Evolutionary conservation across 1,140 invertebrate genomes (phyloP), one percentile per base, ranked within the genome.

Genomic region (Colletes latitarsis): DNA sequence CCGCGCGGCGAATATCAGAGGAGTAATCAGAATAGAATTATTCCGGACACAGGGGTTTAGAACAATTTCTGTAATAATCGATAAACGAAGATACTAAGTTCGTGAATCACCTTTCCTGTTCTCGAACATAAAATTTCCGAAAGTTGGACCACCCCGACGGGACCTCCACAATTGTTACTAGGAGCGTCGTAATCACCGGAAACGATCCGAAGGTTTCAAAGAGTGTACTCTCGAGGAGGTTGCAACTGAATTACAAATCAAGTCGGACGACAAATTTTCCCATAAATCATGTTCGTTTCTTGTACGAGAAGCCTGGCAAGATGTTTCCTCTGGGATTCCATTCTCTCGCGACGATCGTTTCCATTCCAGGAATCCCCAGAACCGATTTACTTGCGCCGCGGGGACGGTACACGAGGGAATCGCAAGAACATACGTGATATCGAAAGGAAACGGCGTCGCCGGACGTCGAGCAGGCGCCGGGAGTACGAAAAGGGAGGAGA

Each of bases 381-480:
- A 79, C 77, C 77, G 74, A 82, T 80, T 80, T 80, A 82, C 80
- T 77, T 71, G 80, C 75, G 80, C 39, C 62, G 30, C 78, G 72
- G 43, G 63, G 55, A 49, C 63, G 53, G 17, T 52, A 58, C 63
- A 67, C 63, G 43, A 12, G 72, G 55, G 78, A 75, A 75, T 80
- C 72, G 78, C 66, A 53, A 68, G 78, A 73, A 79, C 69, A 79
- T 79, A 73, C 73, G 74, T 68, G 79, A 74, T 81, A 76, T 84
- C 84, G 82, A 79, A 77, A 85, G 83, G 82, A 84, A 85, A 85
- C 64, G 49, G 83, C 75, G 71, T 69, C 58, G 64, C 49, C 57
- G 76, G 83, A 82, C 74, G 83, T 71, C 81, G 46, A 57, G 63
- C 21, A 78, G 82, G 77, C 77, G 82, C 72, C 73, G 70, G 41